These are phyloP conservation scores for Hoplias malabaricus DNA, from an alignment of 2,113 vertebrate species.

Conservation along the genomic window DNA sequence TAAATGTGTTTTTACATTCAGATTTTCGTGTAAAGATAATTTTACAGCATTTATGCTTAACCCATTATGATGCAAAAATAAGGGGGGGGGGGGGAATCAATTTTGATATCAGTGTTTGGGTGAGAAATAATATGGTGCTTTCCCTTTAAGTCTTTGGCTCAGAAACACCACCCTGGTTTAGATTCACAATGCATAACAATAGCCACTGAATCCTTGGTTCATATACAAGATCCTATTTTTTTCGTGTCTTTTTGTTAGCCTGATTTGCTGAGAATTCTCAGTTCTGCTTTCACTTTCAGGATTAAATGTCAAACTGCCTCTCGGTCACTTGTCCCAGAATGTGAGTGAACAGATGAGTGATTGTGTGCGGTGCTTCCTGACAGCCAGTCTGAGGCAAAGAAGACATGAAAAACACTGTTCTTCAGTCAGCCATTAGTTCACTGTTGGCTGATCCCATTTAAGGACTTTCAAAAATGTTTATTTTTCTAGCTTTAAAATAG, in stretches of 20 bases:
- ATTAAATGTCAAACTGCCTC: constrained; percentile 23
- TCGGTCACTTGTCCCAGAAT: constrained; percentile 13
- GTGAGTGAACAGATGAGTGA: constrained; percentile 9
- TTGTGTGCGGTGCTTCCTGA: constrained; percentile 33
- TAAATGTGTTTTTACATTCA: background rate
- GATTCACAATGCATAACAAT: background rate
- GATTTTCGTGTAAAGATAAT: background rate
- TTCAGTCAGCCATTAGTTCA: constrained; percentile 5
- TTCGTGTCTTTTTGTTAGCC: background rate
- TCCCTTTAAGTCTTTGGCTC: background rate
- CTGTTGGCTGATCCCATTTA: background rate
- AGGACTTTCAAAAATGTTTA: background rate
- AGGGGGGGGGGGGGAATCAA: too few species aligned
- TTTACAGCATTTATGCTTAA: too few species aligned
- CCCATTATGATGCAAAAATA: too few species aligned
- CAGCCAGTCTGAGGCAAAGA: background rate
- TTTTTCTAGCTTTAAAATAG: background rate
- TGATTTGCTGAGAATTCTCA: background rate
- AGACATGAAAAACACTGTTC: constrained; percentile 5
- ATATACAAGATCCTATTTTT: background rate
- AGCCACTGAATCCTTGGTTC: background rate
- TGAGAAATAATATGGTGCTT: background rate
- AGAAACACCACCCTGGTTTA: background rate
- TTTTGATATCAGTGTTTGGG: too few species aligned
- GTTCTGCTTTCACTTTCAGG: constrained; percentile 44